Evolutionary conservation across 92 coral and sea anemone species (phyloP).

Genomic region (Micromussa lordhowensis): DNA sequence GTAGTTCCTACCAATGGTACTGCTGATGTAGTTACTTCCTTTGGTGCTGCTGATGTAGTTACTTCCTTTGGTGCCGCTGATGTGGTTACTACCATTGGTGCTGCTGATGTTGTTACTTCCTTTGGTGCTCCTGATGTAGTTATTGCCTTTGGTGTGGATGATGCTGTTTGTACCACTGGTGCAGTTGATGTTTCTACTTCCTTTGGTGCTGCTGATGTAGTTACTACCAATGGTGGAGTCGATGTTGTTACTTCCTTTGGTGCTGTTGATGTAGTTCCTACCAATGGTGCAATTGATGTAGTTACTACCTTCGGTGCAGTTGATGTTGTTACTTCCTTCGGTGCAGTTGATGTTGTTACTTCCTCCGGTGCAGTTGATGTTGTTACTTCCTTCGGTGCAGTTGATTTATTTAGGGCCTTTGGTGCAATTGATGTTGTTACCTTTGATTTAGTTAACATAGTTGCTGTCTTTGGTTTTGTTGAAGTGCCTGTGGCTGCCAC

Average conservation of each 20-base stretch:
- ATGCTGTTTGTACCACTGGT: background rate
- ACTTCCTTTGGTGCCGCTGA: background rate
- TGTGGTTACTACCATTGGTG: background rate
- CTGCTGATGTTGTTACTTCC: background rate
- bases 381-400: background rate
- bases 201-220: background rate
- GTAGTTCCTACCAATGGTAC: background rate
- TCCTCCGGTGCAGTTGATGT: background rate
- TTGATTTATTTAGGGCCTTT: background rate
- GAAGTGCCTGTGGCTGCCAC: background rate
- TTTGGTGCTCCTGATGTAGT: background rate
- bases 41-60: background rate
- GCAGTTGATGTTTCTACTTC: background rate
- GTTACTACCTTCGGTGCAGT: background rate
- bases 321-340: background rate
- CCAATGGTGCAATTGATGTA: background rate
- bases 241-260: background rate
- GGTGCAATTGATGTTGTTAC: background rate
- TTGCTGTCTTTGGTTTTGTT: background rate
- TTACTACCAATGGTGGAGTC: background rate
- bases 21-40: background rate
- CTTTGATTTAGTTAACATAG: background rate
- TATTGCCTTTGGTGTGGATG: background rate
- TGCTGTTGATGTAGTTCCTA: background rate
- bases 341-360: background rate